phyloP scores from a whole-genome alignment of 2,797 vertebrate species.

The Notolabrus celidotus region DNA sequence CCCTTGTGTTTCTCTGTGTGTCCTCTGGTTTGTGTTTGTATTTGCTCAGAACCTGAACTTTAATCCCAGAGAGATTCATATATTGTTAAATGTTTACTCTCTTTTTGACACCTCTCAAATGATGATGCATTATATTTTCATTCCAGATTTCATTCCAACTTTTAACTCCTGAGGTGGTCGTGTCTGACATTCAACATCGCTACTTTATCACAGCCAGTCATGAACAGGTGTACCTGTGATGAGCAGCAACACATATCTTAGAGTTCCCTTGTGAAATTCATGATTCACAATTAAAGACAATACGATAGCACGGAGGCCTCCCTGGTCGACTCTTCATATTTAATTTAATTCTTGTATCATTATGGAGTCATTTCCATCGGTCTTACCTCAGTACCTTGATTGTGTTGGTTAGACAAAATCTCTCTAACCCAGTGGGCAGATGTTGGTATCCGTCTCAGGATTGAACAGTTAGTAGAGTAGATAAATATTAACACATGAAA shows the following conservation, averaged over 20 bases:
- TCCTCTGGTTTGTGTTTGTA: no score
- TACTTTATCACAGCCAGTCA: constrained; percentile 14
- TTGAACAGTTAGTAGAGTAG: neutral
- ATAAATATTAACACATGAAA: neutral
- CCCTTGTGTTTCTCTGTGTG: neutral
- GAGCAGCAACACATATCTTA: constrained; percentile 4
- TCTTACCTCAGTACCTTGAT: constrained; percentile 26
- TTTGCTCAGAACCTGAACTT: neutral
- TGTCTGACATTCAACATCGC: constrained; percentile 23
- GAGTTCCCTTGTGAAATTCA: constrained; percentile 25
- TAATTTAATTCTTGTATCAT: constrained; percentile 37
- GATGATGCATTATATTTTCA: constrained; percentile 6
- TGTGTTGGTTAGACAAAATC: constrained; percentile 17
- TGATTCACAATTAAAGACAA: constrained; percentile 33
- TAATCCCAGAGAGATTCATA: neutral
- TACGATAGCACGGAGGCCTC: constrained; percentile 13
- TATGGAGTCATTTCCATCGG: constrained; percentile 21
- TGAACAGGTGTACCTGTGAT: constrained; percentile 11
- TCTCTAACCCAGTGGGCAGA: constrained; percentile 4
- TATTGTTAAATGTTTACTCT: no score
- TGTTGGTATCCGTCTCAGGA: neutral
- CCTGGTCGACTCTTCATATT: constrained; percentile 26
- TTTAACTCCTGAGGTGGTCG: neutral
- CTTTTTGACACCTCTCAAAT: constrained; percentile 11
- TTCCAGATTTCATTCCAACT: constrained; percentile 2